Evolutionary conservation across 2,888 invertebrate genomes (phyloP).

Genomic region (Empis livida): DNA sequence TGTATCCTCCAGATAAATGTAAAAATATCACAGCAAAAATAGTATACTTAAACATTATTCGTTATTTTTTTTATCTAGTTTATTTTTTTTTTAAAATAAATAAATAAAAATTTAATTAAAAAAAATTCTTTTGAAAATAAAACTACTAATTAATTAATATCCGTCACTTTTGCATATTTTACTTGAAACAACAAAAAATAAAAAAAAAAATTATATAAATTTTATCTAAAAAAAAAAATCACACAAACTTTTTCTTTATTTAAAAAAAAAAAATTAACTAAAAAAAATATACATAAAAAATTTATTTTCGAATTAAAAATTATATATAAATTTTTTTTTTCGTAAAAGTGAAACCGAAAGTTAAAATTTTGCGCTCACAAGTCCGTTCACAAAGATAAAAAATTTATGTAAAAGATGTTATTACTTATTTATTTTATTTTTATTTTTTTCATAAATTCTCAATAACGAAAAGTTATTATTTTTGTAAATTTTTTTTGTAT

Average conservation of each 20-base stretch:
- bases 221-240: background rate
- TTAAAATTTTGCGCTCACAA: conserved; percentile 3
- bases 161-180: background rate
- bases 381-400: background rate
- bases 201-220: background rate
- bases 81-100: too few relatives aligned
- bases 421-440: too few relatives aligned
- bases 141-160: background rate
- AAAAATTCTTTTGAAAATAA: too few relatives aligned
- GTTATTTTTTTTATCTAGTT: background rate
- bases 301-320: too few relatives aligned
- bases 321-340: conserved; percentile 4
- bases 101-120: background rate
- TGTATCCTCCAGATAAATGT: conserved; percentile 27
- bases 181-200: background rate
- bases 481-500: too few relatives aligned
- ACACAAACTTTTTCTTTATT: conserved; percentile 1
- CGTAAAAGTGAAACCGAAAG: conserved; percentile 16
- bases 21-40: conserved; percentile 32
- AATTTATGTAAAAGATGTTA: too few relatives aligned
- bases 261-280: background rate
- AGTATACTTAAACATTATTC: conserved; percentile 28
- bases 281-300: too few relatives aligned
- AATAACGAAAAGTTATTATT: too few relatives aligned
- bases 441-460: too few relatives aligned